Percentiles rank a stretch among this genome's conserved stretches.
phyloP scores from a whole-genome alignment of 2,888 invertebrate genomes.

The Scotopteryx bipunctaria region DNA sequence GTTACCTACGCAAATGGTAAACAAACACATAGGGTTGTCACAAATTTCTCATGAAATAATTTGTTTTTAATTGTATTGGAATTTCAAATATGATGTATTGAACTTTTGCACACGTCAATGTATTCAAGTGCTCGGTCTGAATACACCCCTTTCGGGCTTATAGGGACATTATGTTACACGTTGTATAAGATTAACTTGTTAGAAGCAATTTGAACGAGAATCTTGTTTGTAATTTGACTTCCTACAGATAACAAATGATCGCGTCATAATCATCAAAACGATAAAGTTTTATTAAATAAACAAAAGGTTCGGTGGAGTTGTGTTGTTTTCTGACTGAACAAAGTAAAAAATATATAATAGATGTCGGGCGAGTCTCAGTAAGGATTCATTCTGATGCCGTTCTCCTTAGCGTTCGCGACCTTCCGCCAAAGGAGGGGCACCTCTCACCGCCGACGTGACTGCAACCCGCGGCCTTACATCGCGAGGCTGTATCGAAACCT shows the following conservation, averaged over 20 bases:
- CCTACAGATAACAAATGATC: constrained; percentile 53
- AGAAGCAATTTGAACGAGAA: constrained; percentile 48
- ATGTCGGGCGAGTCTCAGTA: constrained; percentile 63
- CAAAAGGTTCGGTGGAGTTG: constrained; percentile 5
- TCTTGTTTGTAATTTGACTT: constrained; percentile 55
- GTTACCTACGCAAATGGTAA: no score
- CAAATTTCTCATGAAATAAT: no score
- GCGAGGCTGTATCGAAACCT: constrained; percentile 82
- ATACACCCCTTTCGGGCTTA: no score
- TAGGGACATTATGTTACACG: constrained; percentile 55
- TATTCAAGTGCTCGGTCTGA: no score
- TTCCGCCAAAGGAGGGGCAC: constrained; percentile 79
- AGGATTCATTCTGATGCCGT: constrained; percentile 78
- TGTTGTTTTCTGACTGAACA: constrained; percentile 5
- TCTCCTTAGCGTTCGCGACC: constrained; percentile 78
- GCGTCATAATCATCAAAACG: constrained; percentile 29
- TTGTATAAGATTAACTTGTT: constrained; percentile 66
- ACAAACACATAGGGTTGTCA: no score
- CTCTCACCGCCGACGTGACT: constrained; percentile 81
- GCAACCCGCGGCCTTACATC: constrained; percentile 81
- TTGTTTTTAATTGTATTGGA: no score
- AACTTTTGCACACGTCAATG: no score
- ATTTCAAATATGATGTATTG: no score
- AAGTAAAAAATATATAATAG: constrained; percentile 10
- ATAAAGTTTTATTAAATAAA: constrained; percentile 31